Percentiles rank a stretch among this genome's conserved stretches.
Conservation (phyloP, 2,113 vertebrate species). For the Chaetodon auriga region DNA sequence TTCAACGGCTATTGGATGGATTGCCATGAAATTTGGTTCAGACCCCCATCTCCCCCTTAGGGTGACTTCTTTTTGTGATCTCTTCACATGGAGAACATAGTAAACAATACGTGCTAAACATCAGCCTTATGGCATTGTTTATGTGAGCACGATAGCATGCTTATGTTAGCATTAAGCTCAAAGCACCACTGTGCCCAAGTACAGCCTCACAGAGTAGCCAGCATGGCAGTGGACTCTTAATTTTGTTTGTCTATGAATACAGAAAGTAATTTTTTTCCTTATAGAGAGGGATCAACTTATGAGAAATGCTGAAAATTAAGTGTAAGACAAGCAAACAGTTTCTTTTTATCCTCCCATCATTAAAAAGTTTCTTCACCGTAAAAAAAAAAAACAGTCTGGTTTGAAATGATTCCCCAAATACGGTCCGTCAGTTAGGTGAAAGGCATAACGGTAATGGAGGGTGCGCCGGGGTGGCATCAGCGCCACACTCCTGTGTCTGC, state of each 20-base stretch:
- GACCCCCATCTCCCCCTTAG: too few species aligned
- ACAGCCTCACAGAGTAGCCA: background rate
- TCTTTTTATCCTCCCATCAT: slow-evolving; percentile 5
- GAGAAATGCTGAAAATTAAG: background rate
- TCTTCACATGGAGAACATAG: too few species aligned
- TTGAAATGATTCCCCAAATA: slow-evolving; percentile 10
- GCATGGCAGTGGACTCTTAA: background rate
- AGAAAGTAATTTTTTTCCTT: background rate
- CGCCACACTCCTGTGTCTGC: slow-evolving; percentile 19
- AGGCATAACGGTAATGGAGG: slow-evolving; percentile 50
- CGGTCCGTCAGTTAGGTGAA: slow-evolving; percentile 30
- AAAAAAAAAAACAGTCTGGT: slow-evolving; percentile 4
- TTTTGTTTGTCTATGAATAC: background rate
- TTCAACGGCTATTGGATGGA: background rate
- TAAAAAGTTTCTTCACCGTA: slow-evolving; percentile 8
- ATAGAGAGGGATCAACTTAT: background rate
- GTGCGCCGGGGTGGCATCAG: slow-evolving; percentile 28
- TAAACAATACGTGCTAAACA: background rate
- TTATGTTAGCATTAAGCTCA: background rate
- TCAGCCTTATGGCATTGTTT: background rate
- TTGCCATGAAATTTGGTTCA: background rate
- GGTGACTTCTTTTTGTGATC: background rate
- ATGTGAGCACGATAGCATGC: background rate
- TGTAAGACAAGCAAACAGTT: slow-evolving; percentile 14
- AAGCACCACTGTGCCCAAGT: background rate